Conservation (phyloP, 2,888 invertebrate genomes). For the Epicampocera succincta region DNA sequence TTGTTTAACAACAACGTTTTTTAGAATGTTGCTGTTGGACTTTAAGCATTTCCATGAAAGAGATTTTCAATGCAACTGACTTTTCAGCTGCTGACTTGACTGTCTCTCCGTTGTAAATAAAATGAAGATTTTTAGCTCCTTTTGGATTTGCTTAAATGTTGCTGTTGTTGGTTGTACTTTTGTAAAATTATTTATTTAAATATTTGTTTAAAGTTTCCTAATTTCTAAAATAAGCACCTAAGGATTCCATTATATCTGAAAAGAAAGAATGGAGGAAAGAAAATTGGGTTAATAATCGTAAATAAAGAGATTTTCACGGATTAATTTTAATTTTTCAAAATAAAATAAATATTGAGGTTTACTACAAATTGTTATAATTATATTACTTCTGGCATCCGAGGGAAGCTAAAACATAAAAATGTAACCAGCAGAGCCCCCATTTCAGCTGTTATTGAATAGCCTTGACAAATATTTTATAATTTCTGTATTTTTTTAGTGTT, state of each 20-base stretch:
- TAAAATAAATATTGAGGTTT: no score
- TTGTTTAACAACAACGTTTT: slow-evolving; percentile 20
- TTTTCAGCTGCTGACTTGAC: slow-evolving; percentile 31
- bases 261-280: slow-evolving; percentile 68
- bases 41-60: slow-evolving; percentile 30
- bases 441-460: no score
- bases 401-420: no score
- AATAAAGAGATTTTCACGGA: no score
- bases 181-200: slow-evolving; percentile 64
- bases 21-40: slow-evolving; percentile 31
- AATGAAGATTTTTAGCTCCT: slow-evolving; percentile 31
- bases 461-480: no score
- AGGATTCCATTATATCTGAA: slow-evolving; percentile 81
- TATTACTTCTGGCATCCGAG: no score
- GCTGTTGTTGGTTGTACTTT: slow-evolving; percentile 55
- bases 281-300: slow-evolving; percentile 26
- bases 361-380: no score
- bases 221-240: slow-evolving; percentile 81
- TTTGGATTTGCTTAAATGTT: slow-evolving; percentile 58
- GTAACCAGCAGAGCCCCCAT: no score
- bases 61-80: slow-evolving; percentile 22
- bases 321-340: no score
- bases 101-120: slow-evolving; percentile 1
- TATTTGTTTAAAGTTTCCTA: slow-evolving; percentile 76
- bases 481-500: no score